These are phyloP conservation scores for Ectemnius continuus DNA, from an alignment of 2,888 invertebrate genomes.

Conservation along the genomic window DNA sequence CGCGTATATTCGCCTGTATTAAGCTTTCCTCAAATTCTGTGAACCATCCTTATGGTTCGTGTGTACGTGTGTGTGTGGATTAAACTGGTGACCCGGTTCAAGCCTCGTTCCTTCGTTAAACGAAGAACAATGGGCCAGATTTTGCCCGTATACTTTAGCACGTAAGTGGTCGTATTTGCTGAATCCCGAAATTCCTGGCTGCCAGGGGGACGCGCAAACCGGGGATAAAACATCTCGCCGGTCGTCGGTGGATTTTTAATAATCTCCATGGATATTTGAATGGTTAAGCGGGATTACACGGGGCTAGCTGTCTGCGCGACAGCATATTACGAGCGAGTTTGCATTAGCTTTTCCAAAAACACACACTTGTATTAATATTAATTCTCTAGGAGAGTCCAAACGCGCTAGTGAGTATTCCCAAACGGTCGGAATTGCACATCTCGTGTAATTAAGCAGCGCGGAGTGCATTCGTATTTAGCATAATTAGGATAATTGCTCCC, in stretches of 20 bases:
- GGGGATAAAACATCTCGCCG: background rate
- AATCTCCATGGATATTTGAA: background rate
- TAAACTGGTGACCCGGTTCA: constrained; percentile 32
- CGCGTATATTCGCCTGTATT: constrained; percentile 25
- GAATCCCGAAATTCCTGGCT: too few species aligned
- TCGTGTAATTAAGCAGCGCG: background rate
- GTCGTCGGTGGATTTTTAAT: constrained; percentile 3
- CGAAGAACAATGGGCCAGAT: constrained; percentile 57
- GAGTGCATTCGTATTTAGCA: constrained; percentile 1
- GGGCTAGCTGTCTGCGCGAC: too few species aligned
- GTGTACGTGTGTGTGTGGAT: constrained; percentile 1
- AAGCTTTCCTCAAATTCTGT: constrained; percentile 45
- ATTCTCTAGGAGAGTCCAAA: background rate
- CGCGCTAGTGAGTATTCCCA: background rate
- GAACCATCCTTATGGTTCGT: constrained; percentile 7
- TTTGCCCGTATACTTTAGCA: constrained; percentile 33
- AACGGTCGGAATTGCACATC: background rate
- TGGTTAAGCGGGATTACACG: too few species aligned
- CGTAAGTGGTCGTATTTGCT: background rate
- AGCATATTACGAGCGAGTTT: too few species aligned
- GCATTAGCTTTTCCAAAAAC: too few species aligned
- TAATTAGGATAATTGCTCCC: constrained; percentile 1
- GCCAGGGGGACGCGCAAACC: background rate
- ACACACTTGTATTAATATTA: too few species aligned
- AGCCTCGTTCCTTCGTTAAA: constrained; percentile 41